phyloP scores from a whole-genome alignment of 35 echinoderm and acorn worm genomes.

The Apostichopus californicus region DNA sequence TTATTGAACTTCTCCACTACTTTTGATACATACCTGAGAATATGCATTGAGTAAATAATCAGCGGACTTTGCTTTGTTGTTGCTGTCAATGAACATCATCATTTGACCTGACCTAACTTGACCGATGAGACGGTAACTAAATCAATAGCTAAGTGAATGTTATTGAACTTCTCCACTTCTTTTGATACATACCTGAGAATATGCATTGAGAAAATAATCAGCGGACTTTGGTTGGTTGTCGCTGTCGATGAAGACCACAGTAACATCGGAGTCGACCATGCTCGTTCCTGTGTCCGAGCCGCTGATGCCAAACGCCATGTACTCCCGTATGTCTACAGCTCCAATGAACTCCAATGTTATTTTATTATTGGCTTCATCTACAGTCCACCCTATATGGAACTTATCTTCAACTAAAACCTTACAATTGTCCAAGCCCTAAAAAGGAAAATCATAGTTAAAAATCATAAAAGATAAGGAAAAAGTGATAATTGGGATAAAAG shows the following conservation, averaged over 20 bases:
- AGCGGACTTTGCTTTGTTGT: background rate
- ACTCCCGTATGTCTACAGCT: conserved; percentile 41
- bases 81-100: conserved; percentile 16
- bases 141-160: too few species aligned
- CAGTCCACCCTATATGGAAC: conserved; percentile 60
- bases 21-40: conserved; percentile 39
- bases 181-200: conserved; percentile 63
- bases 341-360: conserved; percentile 53
- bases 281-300: conserved; percentile 61
- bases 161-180: too few species aligned
- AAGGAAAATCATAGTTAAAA: background rate
- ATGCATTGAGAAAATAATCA: conserved; percentile 68
- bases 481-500: background rate
- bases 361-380: conserved; percentile 25
- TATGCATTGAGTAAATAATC: conserved; percentile 73
- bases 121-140: too few species aligned
- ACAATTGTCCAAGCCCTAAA: conserved; percentile 25
- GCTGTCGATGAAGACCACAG: conserved; percentile 59
- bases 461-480: background rate
- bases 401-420: conserved; percentile 32
- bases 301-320: conserved; percentile 87
- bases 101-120: too few species aligned
- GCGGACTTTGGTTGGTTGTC: background rate
- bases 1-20: too few species aligned
- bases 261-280: conserved; percentile 80